Conservation (phyloP, 2,113 vertebrate species). For the Pleuronectes platessa region DNA sequence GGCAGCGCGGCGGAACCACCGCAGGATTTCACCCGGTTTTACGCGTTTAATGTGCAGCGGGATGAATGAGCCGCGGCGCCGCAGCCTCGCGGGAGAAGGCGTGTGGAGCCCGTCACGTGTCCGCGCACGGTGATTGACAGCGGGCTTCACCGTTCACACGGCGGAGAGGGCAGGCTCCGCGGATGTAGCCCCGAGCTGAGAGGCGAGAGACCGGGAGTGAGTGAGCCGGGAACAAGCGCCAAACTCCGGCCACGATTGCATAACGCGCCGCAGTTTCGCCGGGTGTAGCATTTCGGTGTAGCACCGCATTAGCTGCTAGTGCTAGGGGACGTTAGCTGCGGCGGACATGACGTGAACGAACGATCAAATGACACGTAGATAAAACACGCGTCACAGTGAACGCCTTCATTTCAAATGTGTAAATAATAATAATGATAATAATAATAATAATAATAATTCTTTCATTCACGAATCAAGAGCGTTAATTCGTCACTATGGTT, state of each 20-base stretch:
- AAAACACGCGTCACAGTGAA: not conserved
- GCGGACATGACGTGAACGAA: not conserved
- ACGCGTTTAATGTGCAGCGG: not conserved
- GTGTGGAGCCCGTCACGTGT: constrained; percentile 63
- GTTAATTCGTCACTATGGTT: not conserved
- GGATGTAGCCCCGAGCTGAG: not conserved
- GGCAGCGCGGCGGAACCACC: not conserved
- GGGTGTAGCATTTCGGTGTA: not conserved
- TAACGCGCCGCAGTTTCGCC: constrained; percentile 2
- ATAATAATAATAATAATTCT: too few species aligned
- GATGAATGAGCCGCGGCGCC: constrained; percentile 24
- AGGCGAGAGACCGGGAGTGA: not conserved
- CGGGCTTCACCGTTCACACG: constrained; percentile 25
- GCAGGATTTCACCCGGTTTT: not conserved
- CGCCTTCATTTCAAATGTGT: not conserved
- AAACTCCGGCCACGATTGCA: not conserved
- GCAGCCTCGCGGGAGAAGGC: constrained; percentile 40
- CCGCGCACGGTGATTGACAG: constrained; percentile 57
- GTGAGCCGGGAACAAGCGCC: not conserved
- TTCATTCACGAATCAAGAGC: not conserved
- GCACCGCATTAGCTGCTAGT: not conserved
- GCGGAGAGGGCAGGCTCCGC: constrained; percentile 15
- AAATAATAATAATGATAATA: too few species aligned
- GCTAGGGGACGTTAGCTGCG: not conserved
- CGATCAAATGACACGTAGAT: not conserved